These are phyloP conservation scores for Rallus crepitans DNA, from an alignment of 2,797 vertebrate genomes.

Conservation along the genomic window DNA sequence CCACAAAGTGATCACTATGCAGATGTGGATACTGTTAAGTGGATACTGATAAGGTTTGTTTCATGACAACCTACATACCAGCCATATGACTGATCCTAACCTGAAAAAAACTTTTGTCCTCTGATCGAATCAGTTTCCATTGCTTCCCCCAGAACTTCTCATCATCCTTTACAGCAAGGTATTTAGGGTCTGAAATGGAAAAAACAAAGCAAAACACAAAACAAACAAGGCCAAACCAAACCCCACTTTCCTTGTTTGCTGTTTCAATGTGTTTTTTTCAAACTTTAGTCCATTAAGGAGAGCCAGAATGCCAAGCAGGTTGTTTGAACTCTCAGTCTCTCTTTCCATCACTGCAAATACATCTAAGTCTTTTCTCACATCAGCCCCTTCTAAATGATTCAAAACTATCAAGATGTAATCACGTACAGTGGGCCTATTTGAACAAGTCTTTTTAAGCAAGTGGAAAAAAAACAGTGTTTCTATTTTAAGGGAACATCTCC, in stretches of 20 bases:
- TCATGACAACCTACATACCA: background rate
- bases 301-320: background rate
- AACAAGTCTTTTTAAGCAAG: background rate
- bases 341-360: background rate
- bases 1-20: background rate
- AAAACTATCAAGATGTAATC: background rate
- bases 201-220: background rate
- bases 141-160: background rate
- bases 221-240: background rate
- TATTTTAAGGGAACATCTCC: background rate
- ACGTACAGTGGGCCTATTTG: background rate
- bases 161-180: background rate
- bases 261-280: background rate
- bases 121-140: slow-evolving; percentile 3
- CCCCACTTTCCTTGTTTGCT: background rate
- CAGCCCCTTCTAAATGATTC: background rate
- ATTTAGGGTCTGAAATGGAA: background rate
- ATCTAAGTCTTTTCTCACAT: background rate
- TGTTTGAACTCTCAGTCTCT: background rate
- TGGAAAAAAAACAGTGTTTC: background rate
- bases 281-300: background rate
- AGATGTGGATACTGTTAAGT: background rate
- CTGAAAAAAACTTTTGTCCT: background rate
- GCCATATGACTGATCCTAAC: background rate
- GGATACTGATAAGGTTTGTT: background rate